These are phyloP conservation scores for Oegoconia quadripuncta DNA, from an alignment of 2,888 invertebrate species.

Conservation along the genomic window DNA sequence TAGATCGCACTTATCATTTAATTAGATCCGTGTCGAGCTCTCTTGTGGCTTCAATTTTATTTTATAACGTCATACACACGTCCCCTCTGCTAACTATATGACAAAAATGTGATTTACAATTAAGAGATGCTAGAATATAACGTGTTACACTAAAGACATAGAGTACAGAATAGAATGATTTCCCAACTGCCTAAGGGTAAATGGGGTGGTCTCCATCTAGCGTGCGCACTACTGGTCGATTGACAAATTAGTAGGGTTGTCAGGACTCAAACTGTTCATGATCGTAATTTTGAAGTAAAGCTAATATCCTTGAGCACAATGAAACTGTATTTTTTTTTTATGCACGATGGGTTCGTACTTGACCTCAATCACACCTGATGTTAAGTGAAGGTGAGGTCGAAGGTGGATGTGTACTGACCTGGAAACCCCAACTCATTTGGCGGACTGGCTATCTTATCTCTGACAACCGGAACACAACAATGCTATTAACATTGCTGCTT, in stretches of 20 bases:
- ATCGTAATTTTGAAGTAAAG: too few species aligned
- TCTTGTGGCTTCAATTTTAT: constrained; percentile 75
- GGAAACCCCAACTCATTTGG: too few species aligned
- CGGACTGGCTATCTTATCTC: too few species aligned
- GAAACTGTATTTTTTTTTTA: too few species aligned
- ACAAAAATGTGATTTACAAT: constrained; percentile 34
- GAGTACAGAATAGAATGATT: constrained; percentile 30
- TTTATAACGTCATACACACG: constrained; percentile 78
- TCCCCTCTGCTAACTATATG: constrained; percentile 57
- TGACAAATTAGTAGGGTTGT: constrained; percentile 64
- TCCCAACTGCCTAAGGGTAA: constrained; percentile 14
- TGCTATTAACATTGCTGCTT: too few species aligned
- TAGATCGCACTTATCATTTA: constrained; percentile 75
- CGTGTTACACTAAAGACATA: constrained; percentile 24
- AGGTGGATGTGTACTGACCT: too few species aligned
- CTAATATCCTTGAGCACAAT: too few species aligned
- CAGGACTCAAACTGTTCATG: too few species aligned
- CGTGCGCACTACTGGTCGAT: constrained; percentile 55
- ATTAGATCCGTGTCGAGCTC: constrained; percentile 73
- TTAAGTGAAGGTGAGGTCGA: too few species aligned
- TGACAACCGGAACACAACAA: too few species aligned
- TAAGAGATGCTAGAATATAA: constrained; percentile 6
- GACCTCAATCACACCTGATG: too few species aligned
- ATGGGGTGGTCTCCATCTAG: constrained; percentile 37
- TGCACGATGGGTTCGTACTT: too few species aligned